phyloP scores from a whole-genome alignment of 2,797 vertebrate genomes.

The Cirrhinus mrigala region DNA sequence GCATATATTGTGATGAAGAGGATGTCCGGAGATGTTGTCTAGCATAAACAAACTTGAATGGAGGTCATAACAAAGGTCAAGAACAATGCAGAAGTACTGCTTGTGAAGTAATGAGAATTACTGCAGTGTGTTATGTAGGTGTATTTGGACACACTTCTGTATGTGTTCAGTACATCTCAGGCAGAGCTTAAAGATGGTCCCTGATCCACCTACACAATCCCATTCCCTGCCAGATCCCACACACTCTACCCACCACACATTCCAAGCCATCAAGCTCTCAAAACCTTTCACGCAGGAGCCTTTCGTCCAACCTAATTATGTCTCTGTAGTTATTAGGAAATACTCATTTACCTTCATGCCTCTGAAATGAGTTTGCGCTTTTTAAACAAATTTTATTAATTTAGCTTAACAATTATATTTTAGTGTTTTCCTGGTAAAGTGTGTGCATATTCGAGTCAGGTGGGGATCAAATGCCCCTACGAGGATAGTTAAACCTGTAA shows the following conservation, averaged over 20 bases:
- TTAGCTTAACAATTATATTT: background rate
- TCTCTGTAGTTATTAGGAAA: constrained; percentile 3
- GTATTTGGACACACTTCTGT: constrained; percentile 9
- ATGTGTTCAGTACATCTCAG: constrained; percentile 31
- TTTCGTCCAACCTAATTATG: background rate
- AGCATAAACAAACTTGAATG: constrained; percentile 14
- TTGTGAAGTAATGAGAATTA: constrained; percentile 2
- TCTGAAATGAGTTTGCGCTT: background rate
- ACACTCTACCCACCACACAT: constrained; percentile 44
- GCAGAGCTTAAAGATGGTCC: constrained; percentile 42
- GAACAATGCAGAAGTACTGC: background rate
- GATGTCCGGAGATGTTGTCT: constrained; percentile 9
- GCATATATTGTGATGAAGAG: constrained; percentile 6
- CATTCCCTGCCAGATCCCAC: constrained; percentile 30
- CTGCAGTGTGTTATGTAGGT: constrained; percentile 11
- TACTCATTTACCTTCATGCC: background rate
- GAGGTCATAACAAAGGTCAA: constrained; percentile 29
- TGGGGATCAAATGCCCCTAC: background rate
- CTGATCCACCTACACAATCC: constrained; percentile 26
- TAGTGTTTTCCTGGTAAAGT: background rate
- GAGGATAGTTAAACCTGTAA: constrained; percentile 5
- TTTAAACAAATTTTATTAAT: background rate
- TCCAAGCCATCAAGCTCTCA: constrained; percentile 2
- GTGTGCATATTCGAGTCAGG: background rate
- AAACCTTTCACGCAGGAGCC: constrained; percentile 11